Base-by-base conservation (phyloP, 2,113 vertebrate genomes). In the Paratilapia polleni region DNA sequence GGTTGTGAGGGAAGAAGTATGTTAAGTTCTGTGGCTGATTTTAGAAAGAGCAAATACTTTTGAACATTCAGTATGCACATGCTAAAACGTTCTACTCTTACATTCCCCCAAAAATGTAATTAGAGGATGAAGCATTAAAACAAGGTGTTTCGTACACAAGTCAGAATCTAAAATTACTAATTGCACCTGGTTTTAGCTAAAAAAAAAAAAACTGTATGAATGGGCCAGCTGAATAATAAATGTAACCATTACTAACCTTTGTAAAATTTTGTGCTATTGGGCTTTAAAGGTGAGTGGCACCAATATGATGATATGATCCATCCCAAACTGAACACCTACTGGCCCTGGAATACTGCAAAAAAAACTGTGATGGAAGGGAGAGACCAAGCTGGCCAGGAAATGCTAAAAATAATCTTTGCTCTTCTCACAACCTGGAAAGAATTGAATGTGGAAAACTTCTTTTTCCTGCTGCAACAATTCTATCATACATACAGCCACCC, bases 221-320 rank as follows among this genome's bases (percentile, higher is more conserved):
- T 49, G 5, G 22, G 2, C 8, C 31, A 26, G 4, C 11, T 6
- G 41, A 47, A 57, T 24, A 26, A 68, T 47, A 2, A 43, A 28
- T 78, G 0, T 31, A 52, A 49, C n/a, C 6, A 62, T 61, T 24
- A 24, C 3, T 0, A 38, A 64, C 6, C 20, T 38, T 19, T 9
- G 0, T 0, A n/a, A 0, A 28, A 41, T 66, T 59, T 22, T 76
- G 5, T 49, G 15, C 0, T 66, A 0, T 75, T 78, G n/a, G 4
- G 74, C 8, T 73, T 78, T 34, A 22, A 80, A 91, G 88, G 73
- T 1, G 90, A 89, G 17, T 98, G 97, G 97, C 97, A 98, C 77
- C 97, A 98, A 78, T 98, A 97, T 0, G 97, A 98, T 20, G 97
- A 97, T 41, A 93, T 97, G 1, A 93, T 97, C 28, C 96, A 95